Percentiles rank a stretch among this genome's conserved stretches.
These are phyloP conservation scores for Nasonia longicornis DNA, from an alignment of 1,140 invertebrate genomes.

Conservation along the genomic window DNA sequence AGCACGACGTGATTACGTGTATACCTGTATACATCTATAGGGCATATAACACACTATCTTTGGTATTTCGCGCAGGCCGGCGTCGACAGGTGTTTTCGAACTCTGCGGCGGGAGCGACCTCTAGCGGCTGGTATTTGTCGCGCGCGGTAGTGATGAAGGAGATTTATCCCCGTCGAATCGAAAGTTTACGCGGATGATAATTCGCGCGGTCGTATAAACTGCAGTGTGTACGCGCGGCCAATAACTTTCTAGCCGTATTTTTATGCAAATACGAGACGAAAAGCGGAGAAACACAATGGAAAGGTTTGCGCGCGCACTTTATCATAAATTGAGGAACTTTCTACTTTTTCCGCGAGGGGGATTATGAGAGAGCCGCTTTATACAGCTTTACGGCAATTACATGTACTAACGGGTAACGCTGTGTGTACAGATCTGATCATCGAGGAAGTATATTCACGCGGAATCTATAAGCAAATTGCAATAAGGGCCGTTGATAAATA, in stretches of 20 bases:
- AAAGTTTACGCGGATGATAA: neutral
- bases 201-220: neutral
- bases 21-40: no score
- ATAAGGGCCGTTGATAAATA: slow-evolving; percentile 16
- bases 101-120: neutral
- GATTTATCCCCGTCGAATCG: no score
- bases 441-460: no score
- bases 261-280: neutral
- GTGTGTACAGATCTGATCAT: no score
- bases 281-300: slow-evolving; percentile 19
- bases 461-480: slow-evolving; percentile 20
- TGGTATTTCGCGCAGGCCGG: no score
- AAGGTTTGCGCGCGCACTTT: neutral
- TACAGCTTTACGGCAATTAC: neutral
- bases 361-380: no score
- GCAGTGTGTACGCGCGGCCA: neutral
- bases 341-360: neutral
- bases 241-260: slow-evolving; percentile 24
- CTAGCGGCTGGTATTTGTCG: no score
- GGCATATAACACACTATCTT: no score
- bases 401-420: no score
- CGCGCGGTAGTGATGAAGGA: no score
- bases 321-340: slow-evolving; percentile 8
- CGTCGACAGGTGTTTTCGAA: neutral
- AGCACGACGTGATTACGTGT: no score